phyloP scores from a whole-genome alignment of 1,140 invertebrate genomes.

The Euborellia annulipes region DNA sequence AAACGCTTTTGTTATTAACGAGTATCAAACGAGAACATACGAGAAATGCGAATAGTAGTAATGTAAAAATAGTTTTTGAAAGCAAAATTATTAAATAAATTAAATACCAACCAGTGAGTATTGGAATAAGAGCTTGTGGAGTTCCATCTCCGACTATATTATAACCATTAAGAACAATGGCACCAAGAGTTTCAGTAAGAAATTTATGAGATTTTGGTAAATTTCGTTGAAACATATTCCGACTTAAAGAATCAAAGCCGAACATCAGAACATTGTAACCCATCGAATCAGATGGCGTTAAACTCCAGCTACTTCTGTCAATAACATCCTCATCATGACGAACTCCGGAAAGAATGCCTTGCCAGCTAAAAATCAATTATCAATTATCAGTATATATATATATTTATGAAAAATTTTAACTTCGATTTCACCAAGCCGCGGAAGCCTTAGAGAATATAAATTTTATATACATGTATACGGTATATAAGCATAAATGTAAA shows the following conservation, averaged over 20 bases:
- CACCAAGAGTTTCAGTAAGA: conserved; percentile 49
- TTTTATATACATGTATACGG: too few species aligned
- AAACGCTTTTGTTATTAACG: too few species aligned
- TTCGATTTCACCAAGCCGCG: too few species aligned
- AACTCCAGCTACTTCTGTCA: conserved; percentile 31
- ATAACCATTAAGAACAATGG: conserved; percentile 59
- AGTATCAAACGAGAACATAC: background rate
- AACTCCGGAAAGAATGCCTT: conserved; percentile 38
- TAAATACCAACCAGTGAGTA: conserved; percentile 52
- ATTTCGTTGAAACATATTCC: conserved; percentile 71
- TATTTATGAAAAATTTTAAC: too few species aligned
- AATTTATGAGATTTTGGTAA: conserved; percentile 67
- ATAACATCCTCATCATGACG: conserved; percentile 29
- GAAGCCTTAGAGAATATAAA: too few species aligned
- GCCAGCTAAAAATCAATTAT: conserved; percentile 39
- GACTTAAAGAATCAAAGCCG: conserved; percentile 80
- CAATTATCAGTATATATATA: too few species aligned
- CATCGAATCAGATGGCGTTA: conserved; percentile 30
- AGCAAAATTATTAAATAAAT: background rate
- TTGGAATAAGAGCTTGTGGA: conserved; percentile 79
- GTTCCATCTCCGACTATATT: conserved; percentile 93
- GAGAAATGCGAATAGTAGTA: background rate
- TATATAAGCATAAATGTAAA: too few species aligned
- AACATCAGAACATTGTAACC: conserved; percentile 71
- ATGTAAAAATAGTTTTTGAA: background rate